Percentiles rank a stretch among this genome's conserved stretches.
Evolutionary conservation across 2,113 vertebrate genomes (phyloP).

Genomic region (Hippocampus mohnikei): DNA sequence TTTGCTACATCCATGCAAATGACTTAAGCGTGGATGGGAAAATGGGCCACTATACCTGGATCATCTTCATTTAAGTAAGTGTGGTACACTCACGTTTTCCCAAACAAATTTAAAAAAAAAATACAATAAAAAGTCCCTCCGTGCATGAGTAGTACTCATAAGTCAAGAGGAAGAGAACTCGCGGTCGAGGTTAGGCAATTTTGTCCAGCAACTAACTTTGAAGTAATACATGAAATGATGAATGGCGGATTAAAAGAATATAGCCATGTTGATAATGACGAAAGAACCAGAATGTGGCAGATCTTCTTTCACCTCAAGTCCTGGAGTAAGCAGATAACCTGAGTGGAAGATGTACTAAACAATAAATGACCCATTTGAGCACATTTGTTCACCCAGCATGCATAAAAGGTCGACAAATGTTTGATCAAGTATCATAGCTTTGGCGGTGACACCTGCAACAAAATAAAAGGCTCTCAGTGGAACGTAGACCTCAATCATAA

Average conservation of each 20-base stretch:
- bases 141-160: too few species aligned
- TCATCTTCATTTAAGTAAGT: too few species aligned
- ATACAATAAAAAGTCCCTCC: too few species aligned
- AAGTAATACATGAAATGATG: neutral
- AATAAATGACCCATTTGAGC: neutral
- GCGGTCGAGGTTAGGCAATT: neutral
- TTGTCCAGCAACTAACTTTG: neutral
- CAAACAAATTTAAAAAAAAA: too few species aligned
- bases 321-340: neutral
- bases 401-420: slow-evolving; percentile 2
- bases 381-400: neutral
- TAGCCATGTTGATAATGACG: neutral
- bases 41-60: too few species aligned
- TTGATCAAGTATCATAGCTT: neutral
- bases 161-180: too few species aligned
- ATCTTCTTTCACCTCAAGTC: neutral
- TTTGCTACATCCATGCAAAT: too few species aligned
- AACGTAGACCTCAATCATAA: neutral
- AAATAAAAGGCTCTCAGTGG: neutral
- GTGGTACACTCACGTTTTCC: too few species aligned
- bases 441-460: neutral
- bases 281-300: neutral
- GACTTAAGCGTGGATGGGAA: too few species aligned
- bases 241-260: neutral
- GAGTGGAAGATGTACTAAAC: neutral